These are phyloP conservation scores for Microplitis manilae DNA, from an alignment of 2,888 invertebrate species.

Conservation along the genomic window DNA sequence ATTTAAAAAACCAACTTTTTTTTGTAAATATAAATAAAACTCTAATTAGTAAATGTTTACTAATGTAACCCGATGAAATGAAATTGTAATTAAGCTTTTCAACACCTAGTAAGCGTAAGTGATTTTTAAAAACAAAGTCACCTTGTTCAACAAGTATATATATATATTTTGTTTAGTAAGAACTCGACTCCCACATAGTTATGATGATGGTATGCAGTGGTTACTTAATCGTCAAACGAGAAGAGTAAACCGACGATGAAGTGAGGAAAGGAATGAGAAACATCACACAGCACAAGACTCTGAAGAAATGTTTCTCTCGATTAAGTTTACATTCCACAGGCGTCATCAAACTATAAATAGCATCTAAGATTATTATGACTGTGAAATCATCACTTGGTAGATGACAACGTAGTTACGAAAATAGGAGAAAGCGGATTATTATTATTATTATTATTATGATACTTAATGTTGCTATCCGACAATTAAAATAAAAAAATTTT, in stretches of 20 bases:
- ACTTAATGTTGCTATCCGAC: neutral
- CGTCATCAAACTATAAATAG: slow-evolving; percentile 58
- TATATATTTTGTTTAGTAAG: neutral
- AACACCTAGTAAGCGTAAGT: neutral
- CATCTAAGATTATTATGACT: slow-evolving; percentile 46
- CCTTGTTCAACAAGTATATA: neutral
- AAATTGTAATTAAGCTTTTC: neutral
- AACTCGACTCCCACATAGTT: slow-evolving; percentile 4
- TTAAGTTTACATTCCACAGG: slow-evolving; percentile 54
- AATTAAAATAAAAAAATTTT: neutral
- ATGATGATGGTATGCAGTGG: neutral
- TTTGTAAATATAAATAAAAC: neutral
- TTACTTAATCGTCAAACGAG: slow-evolving; percentile 8
- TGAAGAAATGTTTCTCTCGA: slow-evolving; percentile 46
- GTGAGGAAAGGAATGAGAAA: neutral
- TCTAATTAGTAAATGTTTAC: neutral
- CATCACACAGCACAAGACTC: slow-evolving; percentile 9
- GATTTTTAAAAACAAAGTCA: neutral
- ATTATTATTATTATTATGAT: neutral
- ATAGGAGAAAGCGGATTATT: slow-evolving; percentile 14
- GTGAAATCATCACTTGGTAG: slow-evolving; percentile 49
- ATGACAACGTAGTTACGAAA: slow-evolving; percentile 47
- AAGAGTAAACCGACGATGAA: neutral
- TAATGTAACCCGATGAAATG: neutral
- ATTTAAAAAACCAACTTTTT: too few relatives aligned